phyloP scores from a whole-genome alignment of 2,113 vertebrate species.

The Saimiri boliviensis region DNA sequence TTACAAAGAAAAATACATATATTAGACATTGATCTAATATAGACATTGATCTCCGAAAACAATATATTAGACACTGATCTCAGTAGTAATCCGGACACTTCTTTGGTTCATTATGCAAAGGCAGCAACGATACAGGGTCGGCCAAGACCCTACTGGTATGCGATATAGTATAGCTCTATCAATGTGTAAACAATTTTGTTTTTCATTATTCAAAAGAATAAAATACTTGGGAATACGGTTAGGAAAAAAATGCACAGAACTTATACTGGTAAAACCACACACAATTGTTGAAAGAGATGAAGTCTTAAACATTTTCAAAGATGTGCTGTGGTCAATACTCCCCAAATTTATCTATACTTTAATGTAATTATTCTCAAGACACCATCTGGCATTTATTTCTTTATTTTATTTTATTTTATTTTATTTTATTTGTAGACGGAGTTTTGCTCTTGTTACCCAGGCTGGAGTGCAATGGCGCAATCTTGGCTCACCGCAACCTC shows the following conservation, averaged over 20 bases:
- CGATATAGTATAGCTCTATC: background rate
- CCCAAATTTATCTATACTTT: background rate
- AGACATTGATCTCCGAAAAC: too few relatives aligned
- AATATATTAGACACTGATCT: too few relatives aligned
- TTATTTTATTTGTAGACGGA: too few relatives aligned
- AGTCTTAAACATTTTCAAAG: background rate
- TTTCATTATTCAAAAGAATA: background rate
- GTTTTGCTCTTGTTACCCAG: too few relatives aligned
- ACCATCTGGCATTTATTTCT: background rate
- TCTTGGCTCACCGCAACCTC: too few relatives aligned
- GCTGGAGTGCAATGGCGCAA: too few relatives aligned
- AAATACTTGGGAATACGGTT: background rate
- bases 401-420: too few relatives aligned
- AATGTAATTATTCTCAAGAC: background rate
- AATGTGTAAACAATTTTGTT: background rate
- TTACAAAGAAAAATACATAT: too few relatives aligned
- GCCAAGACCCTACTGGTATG: accelerated
- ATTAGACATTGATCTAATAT: too few relatives aligned
- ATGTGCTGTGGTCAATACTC: background rate
- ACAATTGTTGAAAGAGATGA: background rate
- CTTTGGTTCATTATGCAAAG: too few relatives aligned
- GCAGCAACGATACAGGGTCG: background rate
- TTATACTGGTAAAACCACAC: background rate
- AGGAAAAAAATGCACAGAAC: background rate
- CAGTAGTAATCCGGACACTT: too few relatives aligned